Conservation (phyloP, 2,797 vertebrate species). For the Chaenodraco wilsoni region DNA sequence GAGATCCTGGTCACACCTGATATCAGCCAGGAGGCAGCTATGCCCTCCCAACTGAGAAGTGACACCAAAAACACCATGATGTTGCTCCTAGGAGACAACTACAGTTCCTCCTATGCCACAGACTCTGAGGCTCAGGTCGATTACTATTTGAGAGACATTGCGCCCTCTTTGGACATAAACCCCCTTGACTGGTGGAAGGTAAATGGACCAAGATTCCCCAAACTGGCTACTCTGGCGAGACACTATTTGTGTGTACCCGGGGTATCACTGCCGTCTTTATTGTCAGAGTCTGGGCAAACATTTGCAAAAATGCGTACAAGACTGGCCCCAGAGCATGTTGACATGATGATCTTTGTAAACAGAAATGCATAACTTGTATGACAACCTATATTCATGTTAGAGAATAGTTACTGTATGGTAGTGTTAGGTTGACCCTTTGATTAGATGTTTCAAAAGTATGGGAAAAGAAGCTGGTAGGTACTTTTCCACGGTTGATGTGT, state of each 20-base stretch:
- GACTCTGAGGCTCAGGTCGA: constrained; percentile 76
- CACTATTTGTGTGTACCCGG: constrained; percentile 55
- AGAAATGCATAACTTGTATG: constrained; percentile 56
- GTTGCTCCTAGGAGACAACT: constrained; percentile 75
- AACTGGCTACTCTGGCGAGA: constrained; percentile 49
- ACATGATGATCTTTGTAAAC: constrained; percentile 78
- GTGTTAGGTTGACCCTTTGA: neutral
- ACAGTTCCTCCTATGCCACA: constrained; percentile 72
- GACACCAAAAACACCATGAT: constrained; percentile 75
- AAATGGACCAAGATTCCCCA: constrained; percentile 71
- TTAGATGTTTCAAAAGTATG: neutral
- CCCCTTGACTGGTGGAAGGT: constrained; percentile 76
- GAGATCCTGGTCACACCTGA: constrained; percentile 62
- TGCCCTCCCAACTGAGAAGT: constrained; percentile 53
- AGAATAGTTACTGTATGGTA: neutral
- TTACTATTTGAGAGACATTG: constrained; percentile 74
- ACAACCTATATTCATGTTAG: neutral
- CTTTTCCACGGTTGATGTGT: neutral
- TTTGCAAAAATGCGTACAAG: constrained; percentile 59
- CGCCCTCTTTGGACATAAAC: constrained; percentile 68
- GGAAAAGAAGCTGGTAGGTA: neutral
- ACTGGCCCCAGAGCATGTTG: constrained; percentile 58
- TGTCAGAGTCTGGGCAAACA: constrained; percentile 62
- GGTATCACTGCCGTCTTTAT: constrained; percentile 44
- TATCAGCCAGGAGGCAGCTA: constrained; percentile 44